Evolutionary conservation across 2,888 invertebrate genomes (phyloP).

Genomic region (Rhingia campestris): DNA sequence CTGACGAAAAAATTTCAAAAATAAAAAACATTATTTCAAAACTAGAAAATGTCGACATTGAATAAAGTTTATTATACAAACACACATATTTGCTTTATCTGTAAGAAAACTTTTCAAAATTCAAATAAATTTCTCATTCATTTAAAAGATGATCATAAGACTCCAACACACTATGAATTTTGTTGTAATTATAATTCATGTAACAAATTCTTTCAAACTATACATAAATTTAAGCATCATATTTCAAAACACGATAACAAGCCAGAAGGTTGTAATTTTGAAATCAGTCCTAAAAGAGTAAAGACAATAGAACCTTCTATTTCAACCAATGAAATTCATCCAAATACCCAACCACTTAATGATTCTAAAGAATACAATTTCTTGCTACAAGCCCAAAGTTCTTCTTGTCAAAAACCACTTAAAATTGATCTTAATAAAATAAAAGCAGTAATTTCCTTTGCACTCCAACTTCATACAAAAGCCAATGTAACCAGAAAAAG

Average conservation of each 20-base stretch:
- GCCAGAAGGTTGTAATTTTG: not conserved
- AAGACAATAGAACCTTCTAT: not conserved
- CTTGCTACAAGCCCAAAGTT: not conserved
- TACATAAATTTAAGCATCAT: constrained; percentile 29
- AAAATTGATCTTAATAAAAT: not conserved
- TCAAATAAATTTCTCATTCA: constrained; percentile 10
- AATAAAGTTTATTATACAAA: not conserved
- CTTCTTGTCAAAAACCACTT: constrained; percentile 4
- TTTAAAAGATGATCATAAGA: constrained; percentile 27
- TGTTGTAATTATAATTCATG: not conserved
- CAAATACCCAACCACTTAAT: too few relatives aligned
- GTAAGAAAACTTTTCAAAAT: constrained; percentile 8
- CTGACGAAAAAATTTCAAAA: constrained; percentile 35
- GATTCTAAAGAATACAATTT: too few relatives aligned
- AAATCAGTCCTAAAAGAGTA: not conserved
- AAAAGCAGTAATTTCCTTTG: too few relatives aligned
- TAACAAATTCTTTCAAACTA: constrained; percentile 24
- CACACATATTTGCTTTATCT: constrained; percentile 47
- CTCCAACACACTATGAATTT: constrained; percentile 20
- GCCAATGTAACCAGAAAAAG: constrained; percentile 44
- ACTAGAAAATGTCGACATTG: constrained; percentile 22
- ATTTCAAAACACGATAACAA: constrained; percentile 3
- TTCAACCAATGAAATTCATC: too few relatives aligned
- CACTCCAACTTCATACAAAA: constrained; percentile 37
- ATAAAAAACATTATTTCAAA: constrained; percentile 40